Evolutionary conservation across 2,797 vertebrate genomes (phyloP).

Genomic region (Podarcis lilfordi): DNA sequence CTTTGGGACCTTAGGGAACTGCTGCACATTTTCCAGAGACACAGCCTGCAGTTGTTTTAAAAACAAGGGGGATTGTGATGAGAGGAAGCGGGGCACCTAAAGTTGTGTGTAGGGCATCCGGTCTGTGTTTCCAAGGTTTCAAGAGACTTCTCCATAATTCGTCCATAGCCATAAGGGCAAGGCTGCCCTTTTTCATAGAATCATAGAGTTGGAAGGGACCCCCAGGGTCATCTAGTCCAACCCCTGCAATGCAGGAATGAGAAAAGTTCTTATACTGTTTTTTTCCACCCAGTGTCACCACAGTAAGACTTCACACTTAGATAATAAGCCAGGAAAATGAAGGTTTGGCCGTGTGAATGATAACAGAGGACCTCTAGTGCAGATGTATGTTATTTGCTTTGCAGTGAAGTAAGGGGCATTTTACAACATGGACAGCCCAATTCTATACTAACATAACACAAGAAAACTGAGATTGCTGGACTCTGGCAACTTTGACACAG

Average conservation of each 20-base stretch:
- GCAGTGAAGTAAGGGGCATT: background rate
- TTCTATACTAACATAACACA: background rate
- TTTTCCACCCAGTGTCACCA: background rate
- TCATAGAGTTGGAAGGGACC: no score
- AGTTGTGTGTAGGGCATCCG: background rate
- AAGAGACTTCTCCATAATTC: background rate
- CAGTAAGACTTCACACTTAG: background rate
- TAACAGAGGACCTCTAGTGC: background rate
- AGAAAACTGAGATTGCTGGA: background rate
- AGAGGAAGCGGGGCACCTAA: background rate
- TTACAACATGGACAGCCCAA: background rate
- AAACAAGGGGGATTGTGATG: background rate
- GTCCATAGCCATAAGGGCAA: background rate
- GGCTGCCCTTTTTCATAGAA: slow-evolving; percentile 21
- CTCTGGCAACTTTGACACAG: background rate
- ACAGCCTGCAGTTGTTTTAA: background rate
- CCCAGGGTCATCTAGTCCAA: no score
- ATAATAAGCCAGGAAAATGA: background rate
- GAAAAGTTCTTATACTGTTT: no score
- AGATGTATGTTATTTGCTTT: background rate
- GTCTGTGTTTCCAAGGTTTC: background rate
- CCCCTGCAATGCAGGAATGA: no score
- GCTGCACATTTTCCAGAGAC: background rate
- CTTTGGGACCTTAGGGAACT: no score
- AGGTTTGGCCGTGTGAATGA: background rate